Percentiles rank a stretch among this genome's conserved stretches.
Evolutionary conservation across 2,888 invertebrate genomes (phyloP).

Genomic region (Thera obeliscata): DNA sequence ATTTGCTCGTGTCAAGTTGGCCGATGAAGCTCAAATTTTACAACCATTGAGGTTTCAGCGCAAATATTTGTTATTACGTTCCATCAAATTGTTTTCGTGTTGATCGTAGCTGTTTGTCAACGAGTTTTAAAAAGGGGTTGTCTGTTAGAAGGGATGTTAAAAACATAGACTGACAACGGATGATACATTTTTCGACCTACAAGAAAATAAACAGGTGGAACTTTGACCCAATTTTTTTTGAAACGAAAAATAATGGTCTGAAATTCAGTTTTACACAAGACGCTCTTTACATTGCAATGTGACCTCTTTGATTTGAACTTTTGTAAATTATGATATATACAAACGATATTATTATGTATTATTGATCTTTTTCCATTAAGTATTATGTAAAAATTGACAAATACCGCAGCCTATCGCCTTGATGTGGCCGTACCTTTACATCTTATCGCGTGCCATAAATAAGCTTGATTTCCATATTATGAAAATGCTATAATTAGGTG

Average conservation of each 20-base stretch:
- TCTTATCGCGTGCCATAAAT: too few relatives aligned
- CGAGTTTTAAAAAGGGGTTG: constrained; percentile 28
- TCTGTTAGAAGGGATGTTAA: constrained; percentile 29
- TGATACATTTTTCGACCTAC: not conserved
- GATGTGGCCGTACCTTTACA: too few relatives aligned
- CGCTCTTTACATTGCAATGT: too few relatives aligned
- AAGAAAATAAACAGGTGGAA: not conserved
- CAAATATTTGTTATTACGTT: constrained; percentile 60
- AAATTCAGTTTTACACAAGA: constrained; percentile 4
- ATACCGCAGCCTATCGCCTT: too few relatives aligned
- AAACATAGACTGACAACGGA: not conserved
- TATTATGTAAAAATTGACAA: too few relatives aligned
- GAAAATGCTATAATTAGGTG: constrained; percentile 26
- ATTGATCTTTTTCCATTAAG: too few relatives aligned
- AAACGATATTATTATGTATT: too few relatives aligned
- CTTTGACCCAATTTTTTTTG: not conserved
- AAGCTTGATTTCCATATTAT: constrained; percentile 10
- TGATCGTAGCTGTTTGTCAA: constrained; percentile 42
- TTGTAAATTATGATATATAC: too few relatives aligned
- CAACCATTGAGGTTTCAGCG: constrained; percentile 58
- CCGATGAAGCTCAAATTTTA: constrained; percentile 60
- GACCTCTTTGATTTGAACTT: too few relatives aligned
- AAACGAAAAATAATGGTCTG: not conserved
- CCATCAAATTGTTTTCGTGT: constrained; percentile 56
- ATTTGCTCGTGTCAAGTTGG: constrained; percentile 59